Evolutionary conservation across 2,797 vertebrate species (phyloP), one percentile per base, ranked within the genome.

Genomic region (Neopelma chrysocephalum): DNA sequence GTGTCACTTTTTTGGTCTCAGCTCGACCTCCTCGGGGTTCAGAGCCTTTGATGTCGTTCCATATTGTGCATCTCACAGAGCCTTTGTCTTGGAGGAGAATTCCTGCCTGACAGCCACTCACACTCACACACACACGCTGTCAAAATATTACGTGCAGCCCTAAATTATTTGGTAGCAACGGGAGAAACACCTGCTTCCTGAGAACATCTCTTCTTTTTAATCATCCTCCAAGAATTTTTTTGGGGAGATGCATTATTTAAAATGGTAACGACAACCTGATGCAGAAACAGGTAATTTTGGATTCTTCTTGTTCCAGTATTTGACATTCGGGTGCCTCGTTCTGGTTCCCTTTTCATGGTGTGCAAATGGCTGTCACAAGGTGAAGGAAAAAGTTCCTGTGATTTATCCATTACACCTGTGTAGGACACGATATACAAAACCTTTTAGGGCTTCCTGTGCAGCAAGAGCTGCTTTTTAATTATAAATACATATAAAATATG

Each of bases 131-230:
- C n/a, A 15, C 50, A 13, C 4, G 2, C 73, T 95, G 95, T 89
- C 94, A 91, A 94, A 95, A 88, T 45, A 86, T 65, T 90, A 21
- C 25, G 19, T 56, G 26, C 58, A 27, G 31, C 42, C 72, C 82
- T 96, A n/a, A 96, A 95, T 96, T 93, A 94, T 97, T 94, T 64
- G 89, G 89, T 79, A 93, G 94, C 79, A 22, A 58, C 73, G 93
- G 92, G 94, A 94, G 91, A 87, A 93, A 65, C 89, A 93, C 77
- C 85, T 91, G 82, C 96, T 95, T 40, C 82, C 77, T 9, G 53
- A 72, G 85, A 91, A 68, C 32, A 3, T 60, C 72, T 31, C 82
- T 88, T 40, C 82, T 87, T 90, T 90, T 69, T 86, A 87, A 69
- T 90, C 75, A 89, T 61, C 88, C 0, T 1, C 68, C 68, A 48